A percentile compares a stretch with the other conserved stretches of the same genome.
phyloP scores from a whole-genome alignment of 2,888 invertebrate species.

The Dryadula phaetusa region DNA sequence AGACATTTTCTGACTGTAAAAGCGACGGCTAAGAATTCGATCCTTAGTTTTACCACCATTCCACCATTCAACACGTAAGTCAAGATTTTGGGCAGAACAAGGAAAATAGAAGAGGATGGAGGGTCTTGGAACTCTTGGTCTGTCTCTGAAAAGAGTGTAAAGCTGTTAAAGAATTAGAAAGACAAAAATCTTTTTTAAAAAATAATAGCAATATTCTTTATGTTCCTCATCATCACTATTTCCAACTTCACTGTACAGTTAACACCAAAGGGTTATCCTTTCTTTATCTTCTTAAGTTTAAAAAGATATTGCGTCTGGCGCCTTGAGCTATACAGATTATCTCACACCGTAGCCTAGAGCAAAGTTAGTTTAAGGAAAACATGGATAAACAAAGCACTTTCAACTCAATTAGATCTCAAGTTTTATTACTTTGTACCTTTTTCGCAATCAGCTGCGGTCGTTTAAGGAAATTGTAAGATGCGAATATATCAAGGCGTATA shows the following conservation, averaged over 20 bases:
- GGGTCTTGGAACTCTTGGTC: too few relatives aligned
- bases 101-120: too few relatives aligned
- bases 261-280: conserved; percentile 28
- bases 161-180: too few relatives aligned
- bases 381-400: conserved; percentile 48
- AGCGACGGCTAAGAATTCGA: too few relatives aligned
- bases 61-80: too few relatives aligned
- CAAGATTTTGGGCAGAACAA: too few relatives aligned
- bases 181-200: too few relatives aligned
- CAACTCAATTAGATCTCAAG: conserved; percentile 45
- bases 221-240: background rate
- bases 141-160: too few relatives aligned
- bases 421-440: conserved; percentile 45
- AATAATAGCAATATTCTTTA: background rate
- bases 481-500: conserved; percentile 14
- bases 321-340: conserved; percentile 38
- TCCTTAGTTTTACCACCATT: too few relatives aligned
- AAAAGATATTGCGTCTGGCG: conserved; percentile 40
- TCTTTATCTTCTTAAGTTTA: conserved; percentile 32
- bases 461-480: conserved; percentile 36
- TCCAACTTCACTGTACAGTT: conserved; percentile 18
- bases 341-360: conserved; percentile 39
- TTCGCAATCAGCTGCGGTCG: conserved; percentile 45
- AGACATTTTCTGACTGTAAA: too few relatives aligned
- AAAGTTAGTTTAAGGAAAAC: conserved; percentile 46